A percentile compares a stretch with the other conserved stretches of the same genome.
Evolutionary conservation across 2,888 invertebrate genomes (phyloP).

Genomic region (Diarsia rubi): DNA sequence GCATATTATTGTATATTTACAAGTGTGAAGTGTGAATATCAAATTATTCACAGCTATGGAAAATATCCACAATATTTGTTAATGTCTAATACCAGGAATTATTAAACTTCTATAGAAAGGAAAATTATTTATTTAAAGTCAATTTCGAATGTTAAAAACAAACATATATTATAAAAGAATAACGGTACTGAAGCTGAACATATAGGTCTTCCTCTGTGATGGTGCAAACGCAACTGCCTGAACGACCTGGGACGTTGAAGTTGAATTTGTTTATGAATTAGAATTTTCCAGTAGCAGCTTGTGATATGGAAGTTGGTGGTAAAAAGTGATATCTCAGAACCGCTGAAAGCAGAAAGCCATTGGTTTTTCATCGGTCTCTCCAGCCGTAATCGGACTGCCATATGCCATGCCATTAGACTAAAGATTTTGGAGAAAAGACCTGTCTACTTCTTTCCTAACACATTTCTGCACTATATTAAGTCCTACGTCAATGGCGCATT

Average conservation of each 20-base stretch:
- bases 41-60: conserved; percentile 19
- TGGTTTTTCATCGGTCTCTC: neutral
- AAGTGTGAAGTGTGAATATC: too few relatives aligned
- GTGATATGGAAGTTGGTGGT: neutral
- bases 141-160: neutral
- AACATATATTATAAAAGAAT: neutral
- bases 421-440: neutral
- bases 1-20: neutral
- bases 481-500: neutral
- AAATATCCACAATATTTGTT: neutral
- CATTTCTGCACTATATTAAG: neutral
- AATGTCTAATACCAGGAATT: neutral
- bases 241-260: too few relatives aligned
- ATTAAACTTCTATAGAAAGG: neutral
- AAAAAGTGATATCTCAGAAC: neutral
- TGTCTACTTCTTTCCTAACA: neutral
- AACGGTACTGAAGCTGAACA: neutral
- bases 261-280: too few relatives aligned
- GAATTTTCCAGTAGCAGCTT: neutral
- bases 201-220: neutral
- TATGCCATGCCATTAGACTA: neutral
- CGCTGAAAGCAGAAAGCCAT: neutral
- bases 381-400: too few relatives aligned
- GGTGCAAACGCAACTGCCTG: neutral
- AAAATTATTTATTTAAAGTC: neutral